Base-by-base conservation (phyloP, 2,888 invertebrate genomes). In the Drosophila percnosoma region DNA sequence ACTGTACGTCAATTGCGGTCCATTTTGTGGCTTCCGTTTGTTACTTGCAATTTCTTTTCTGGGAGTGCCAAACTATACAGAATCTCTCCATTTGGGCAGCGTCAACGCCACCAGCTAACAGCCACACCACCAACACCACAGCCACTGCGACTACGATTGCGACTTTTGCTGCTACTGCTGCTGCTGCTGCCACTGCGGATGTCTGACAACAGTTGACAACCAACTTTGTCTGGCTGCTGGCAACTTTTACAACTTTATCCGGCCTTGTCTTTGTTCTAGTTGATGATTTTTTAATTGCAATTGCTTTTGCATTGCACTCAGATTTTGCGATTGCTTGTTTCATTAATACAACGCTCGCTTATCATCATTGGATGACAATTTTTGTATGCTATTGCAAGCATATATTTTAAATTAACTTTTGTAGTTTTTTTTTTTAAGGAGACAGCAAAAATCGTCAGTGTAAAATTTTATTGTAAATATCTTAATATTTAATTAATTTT, bases 211-310 rank as follows among this genome's bases (percentile, higher is more conserved):
- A 71, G 77, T 61, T 82, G 78, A 64, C 66, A 73, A 55, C 57
- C 63, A 80, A 83, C 86, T 85, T 82, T 72, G 55, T 49, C 76
- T 70, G 63, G 60, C 55, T 76, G 42, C 65, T 72, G 67, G 70
- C 68, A 75, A 83, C 76, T 86, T 83, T 75, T 74, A 76, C 89
- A 81, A 81, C 78, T 76, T 79, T 71, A 36, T 49, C 63, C 63
- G 64, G 68, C 48, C 64, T 72, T 70, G 68, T 52, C 69, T 68
- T 64, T 82, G 73, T 73, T 82, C 45, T 40, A 82, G 89, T 75
- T 89, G 89, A 85, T 85, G 87, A 87, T 89, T 89, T 85, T 85
- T 85, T 89, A 89, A 85, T 89, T 89, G 87, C 79, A 74, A 70
- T 63, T 76, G 76, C 85, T 66, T 81, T 83, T 53, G 65, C 54